Conservation (phyloP, 2,797 vertebrate genomes). For the Merluccius polli region DNA sequence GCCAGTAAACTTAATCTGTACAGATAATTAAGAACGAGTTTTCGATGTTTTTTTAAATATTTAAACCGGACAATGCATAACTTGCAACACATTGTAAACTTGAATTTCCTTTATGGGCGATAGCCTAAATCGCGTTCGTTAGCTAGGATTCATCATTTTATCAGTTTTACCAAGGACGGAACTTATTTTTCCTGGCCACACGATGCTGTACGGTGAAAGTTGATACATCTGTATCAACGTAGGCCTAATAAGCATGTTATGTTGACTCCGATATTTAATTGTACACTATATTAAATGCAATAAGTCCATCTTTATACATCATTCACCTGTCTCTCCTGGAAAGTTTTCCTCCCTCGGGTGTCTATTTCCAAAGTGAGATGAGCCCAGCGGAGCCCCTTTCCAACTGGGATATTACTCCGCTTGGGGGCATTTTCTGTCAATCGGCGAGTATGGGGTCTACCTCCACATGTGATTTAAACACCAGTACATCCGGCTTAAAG, state of each 20-base stretch:
- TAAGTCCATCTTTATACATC: neutral
- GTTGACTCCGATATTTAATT: neutral
- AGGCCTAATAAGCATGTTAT: neutral
- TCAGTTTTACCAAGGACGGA: neutral
- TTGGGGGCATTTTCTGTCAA: neutral
- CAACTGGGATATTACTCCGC: neutral
- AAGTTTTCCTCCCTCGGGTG: neutral
- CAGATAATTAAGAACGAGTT: neutral
- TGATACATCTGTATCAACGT: neutral
- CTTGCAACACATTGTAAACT: neutral
- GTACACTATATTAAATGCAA: neutral
- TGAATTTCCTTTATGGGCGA: neutral
- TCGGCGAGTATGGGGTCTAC: neutral
- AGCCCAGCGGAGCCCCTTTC: neutral
- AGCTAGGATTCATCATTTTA: neutral
- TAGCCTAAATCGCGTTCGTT: neutral
- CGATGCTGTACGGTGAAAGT: neutral
- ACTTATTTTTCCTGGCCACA: neutral
- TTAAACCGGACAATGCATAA: neutral
- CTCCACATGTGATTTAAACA: neutral
- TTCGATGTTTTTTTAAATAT: neutral
- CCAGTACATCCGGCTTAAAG: too few relatives aligned
- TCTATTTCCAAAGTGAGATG: neutral
- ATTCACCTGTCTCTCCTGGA: slow-evolving; percentile 1
- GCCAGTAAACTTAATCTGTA: neutral